These are phyloP conservation scores for Phaethornis superciliosus DNA, from an alignment of 2,113 vertebrate genomes.

Conservation along the genomic window DNA sequence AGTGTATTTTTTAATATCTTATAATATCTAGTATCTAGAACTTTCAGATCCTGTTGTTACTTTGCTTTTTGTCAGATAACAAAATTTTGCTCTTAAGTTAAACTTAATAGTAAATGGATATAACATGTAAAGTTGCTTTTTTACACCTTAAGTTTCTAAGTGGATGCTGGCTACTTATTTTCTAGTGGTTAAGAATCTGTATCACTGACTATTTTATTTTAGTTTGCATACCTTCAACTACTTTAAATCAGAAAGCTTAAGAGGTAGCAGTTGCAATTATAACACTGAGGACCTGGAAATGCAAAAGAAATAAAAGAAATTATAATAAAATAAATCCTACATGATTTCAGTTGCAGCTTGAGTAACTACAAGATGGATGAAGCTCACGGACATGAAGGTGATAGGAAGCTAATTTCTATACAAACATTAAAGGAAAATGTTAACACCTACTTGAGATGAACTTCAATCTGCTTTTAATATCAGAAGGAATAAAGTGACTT, in stretches of 20 bases:
- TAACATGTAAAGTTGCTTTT: background rate
- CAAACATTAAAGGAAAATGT: background rate
- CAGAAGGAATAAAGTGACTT: background rate
- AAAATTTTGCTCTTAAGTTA: background rate
- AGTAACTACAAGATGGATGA: background rate
- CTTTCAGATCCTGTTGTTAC: background rate
- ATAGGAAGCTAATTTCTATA: background rate
- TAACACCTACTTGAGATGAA: background rate
- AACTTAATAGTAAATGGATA: background rate
- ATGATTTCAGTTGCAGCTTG: background rate
- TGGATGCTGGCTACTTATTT: background rate
- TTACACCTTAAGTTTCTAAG: background rate
- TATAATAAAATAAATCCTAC: background rate
- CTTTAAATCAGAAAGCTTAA: background rate
- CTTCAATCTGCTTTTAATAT: background rate
- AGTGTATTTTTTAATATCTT: background rate
- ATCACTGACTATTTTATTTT: background rate
- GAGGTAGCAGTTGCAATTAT: background rate
- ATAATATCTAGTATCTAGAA: background rate
- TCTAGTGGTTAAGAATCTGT: background rate
- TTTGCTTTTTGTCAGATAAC: background rate
- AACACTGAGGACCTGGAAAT: background rate
- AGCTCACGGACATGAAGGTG: background rate
- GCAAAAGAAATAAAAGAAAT: background rate
- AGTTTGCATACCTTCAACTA: background rate